A percentile compares a stretch with the other conserved stretches of the same genome.
phyloP scores from a whole-genome alignment of 2,888 invertebrate species.

The Rhogogaster chlorosoma region DNA sequence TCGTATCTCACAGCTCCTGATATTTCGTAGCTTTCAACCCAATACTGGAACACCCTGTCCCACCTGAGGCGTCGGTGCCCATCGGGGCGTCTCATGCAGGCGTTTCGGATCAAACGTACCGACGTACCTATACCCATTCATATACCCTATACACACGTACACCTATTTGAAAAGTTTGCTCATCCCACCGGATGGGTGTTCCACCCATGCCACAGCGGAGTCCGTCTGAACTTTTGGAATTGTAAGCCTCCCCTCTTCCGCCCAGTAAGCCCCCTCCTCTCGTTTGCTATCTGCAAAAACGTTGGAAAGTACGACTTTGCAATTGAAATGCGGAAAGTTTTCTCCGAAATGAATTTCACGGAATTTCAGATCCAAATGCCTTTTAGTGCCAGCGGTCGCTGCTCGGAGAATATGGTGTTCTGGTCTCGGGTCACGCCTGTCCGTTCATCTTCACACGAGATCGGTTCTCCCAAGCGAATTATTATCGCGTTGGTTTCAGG shows the following conservation, averaged over 20 bases:
- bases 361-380: conserved; percentile 42
- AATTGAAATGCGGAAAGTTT: conserved; percentile 49
- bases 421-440: conserved; percentile 28
- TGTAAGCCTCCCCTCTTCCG: conserved; percentile 28
- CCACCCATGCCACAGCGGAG: conserved; percentile 13
- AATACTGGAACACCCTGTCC: conserved; percentile 31
- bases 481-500: conserved; percentile 4
- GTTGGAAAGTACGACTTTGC: conserved; percentile 46
- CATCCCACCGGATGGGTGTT: conserved; percentile 29
- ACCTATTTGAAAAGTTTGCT: conserved; percentile 41
- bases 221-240: conserved; percentile 47
- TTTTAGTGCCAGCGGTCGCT: conserved; percentile 18
- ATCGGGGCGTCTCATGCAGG: conserved; percentile 20
- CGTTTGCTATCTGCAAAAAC: conserved; percentile 45
- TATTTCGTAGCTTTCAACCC: conserved; percentile 7
- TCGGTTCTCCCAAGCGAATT: conserved; percentile 23
- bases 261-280: background rate
- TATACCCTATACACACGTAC: background rate
- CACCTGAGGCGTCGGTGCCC: conserved; percentile 41
- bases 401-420: background rate
- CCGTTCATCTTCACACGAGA: conserved; percentile 21
- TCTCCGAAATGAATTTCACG: conserved; percentile 45
- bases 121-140: background rate
- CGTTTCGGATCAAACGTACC: conserved; percentile 42
- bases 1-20: conserved; percentile 8